A percentile compares a stretch with the other conserved stretches of the same genome.
These are phyloP conservation scores for Lasioglossum morio DNA, from an alignment of 2,888 invertebrate species.

Conservation along the genomic window DNA sequence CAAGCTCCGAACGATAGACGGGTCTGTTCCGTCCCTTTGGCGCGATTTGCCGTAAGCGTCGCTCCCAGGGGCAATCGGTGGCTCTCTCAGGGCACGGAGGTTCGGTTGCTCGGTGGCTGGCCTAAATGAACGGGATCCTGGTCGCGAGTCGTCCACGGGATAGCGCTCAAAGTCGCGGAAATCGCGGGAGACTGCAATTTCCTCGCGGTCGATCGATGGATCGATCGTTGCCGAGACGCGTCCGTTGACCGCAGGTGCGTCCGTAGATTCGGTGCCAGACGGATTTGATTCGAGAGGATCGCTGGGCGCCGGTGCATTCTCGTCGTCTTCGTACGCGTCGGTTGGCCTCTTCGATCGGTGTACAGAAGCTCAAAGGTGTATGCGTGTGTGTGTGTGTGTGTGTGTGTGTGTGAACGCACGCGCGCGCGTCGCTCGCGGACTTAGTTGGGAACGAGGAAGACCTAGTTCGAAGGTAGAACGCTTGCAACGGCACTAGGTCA, in stretches of 20 bases:
- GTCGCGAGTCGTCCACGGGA: neutral
- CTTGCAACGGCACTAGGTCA: constrained; percentile 83
- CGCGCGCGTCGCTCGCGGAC: constrained; percentile 29
- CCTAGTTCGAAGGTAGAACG: constrained; percentile 83
- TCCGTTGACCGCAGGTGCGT: constrained; percentile 22
- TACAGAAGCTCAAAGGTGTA: neutral
- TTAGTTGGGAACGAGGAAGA: constrained; percentile 80
- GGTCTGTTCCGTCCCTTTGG: neutral
- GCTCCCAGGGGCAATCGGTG: neutral
- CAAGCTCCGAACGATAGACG: neutral
- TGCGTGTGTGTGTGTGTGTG: neutral
- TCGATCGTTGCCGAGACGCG: neutral
- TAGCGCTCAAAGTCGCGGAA: neutral
- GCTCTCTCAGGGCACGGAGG: neutral
- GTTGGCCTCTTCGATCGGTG: constrained; percentile 29
- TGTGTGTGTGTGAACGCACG: neutral
- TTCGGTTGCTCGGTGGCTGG: neutral
- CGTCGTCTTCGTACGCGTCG: constrained; percentile 28
- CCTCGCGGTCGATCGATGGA: neutral
- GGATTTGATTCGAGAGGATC: constrained; percentile 50
- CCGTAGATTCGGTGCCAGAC: constrained; percentile 32
- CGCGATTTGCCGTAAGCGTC: neutral
- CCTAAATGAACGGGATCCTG: neutral
- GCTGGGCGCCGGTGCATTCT: constrained; percentile 43
- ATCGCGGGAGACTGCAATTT: neutral